phyloP scores from a whole-genome alignment of 2,888 invertebrate species.

The Acanthosoma haemorrhoidale region DNA sequence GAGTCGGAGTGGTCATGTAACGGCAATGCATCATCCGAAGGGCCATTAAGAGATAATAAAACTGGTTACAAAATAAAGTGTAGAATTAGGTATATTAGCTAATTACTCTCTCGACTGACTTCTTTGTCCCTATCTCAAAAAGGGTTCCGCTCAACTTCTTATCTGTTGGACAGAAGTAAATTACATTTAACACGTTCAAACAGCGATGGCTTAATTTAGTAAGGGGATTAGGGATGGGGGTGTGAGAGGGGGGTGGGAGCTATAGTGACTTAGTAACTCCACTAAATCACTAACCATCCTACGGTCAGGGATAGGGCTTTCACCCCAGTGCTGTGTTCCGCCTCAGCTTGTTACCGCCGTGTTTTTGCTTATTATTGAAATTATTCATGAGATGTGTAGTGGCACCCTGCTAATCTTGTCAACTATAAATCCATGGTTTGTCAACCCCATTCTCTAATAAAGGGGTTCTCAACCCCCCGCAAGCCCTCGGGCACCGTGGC shows the following conservation, averaged over 20 bases:
- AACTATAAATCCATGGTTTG: no score
- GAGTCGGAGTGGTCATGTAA: no score
- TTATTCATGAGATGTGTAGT: no score
- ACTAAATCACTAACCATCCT: not conserved
- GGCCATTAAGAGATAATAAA: constrained; percentile 9
- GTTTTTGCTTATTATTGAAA: no score
- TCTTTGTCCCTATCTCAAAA: not conserved
- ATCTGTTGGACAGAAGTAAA: constrained; percentile 8
- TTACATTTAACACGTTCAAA: constrained; percentile 6
- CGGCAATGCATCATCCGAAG: not conserved
- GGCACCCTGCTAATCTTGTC: no score
- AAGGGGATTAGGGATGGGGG: no score
- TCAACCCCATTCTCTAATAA: no score
- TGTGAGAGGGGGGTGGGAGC: no score
- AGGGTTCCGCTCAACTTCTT: not conserved
- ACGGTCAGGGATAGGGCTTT: not conserved
- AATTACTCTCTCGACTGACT: not conserved
- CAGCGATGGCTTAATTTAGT: constrained; percentile 13
- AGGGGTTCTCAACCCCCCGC: no score
- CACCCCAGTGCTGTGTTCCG: not conserved
- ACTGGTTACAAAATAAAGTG: not conserved
- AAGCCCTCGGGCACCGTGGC: no score
- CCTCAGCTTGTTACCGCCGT: no score
- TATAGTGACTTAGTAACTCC: constrained; percentile 10
- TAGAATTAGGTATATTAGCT: not conserved